Percentiles rank a stretch among this genome's conserved stretches.
Conservation (phyloP, 1,140 invertebrate genomes). For the Metaphire vulgaris region DNA sequence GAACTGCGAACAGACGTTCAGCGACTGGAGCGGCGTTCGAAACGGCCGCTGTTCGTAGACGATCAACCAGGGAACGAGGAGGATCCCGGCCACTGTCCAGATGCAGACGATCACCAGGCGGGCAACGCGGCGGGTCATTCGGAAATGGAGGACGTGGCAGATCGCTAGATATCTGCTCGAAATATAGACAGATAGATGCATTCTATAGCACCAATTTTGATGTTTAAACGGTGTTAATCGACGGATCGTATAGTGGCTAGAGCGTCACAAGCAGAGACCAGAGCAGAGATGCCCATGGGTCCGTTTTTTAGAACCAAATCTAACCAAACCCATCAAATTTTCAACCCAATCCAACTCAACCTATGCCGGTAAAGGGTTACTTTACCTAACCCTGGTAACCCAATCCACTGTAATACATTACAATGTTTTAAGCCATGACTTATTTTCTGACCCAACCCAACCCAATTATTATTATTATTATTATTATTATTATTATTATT, state of each 20-base stretch:
- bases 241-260: background rate
- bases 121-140: constrained; percentile 77
- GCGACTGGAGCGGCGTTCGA: constrained; percentile 21
- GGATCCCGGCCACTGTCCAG: constrained; percentile 75
- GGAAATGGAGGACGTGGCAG: constrained; percentile 83
- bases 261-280: background rate
- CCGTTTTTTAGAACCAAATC: too few relatives aligned
- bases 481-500: too few relatives aligned
- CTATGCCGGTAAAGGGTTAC: too few relatives aligned
- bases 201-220: background rate
- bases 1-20: constrained; percentile 34
- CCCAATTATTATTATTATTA: too few relatives aligned
- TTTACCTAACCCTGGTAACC: too few relatives aligned
- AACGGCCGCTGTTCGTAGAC: constrained; percentile 64
- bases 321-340: too few relatives aligned
- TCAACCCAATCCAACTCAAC: too few relatives aligned
- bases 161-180: constrained; percentile 77
- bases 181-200: background rate
- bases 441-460: too few relatives aligned
- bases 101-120: constrained; percentile 81
- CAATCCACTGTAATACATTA: too few relatives aligned
- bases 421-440: too few relatives aligned
- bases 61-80: constrained; percentile 79
- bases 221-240: too few relatives aligned
- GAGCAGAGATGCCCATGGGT: too few relatives aligned